phyloP scores from a whole-genome alignment of 2,113 vertebrate genomes.

The Serinus canaria region DNA sequence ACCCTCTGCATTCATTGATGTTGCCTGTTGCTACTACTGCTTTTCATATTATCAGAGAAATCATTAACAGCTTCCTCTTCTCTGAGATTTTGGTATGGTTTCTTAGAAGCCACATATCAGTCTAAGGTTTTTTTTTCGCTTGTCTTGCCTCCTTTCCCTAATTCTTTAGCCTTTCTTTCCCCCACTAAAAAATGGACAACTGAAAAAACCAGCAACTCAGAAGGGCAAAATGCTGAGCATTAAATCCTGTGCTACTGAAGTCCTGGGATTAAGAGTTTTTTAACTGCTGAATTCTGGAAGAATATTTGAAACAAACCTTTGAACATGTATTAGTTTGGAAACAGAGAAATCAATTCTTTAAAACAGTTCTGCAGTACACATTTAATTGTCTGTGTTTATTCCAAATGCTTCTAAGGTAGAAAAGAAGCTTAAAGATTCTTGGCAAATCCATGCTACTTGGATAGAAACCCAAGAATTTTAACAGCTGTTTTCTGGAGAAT shows the following conservation, averaged over 20 bases:
- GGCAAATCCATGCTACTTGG: background rate
- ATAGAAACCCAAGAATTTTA: background rate
- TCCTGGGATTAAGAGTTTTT: background rate
- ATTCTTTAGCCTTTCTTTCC: background rate
- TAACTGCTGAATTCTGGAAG: background rate
- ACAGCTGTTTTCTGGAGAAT: background rate
- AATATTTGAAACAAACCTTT: background rate
- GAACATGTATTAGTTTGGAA: background rate
- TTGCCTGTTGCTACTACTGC: background rate
- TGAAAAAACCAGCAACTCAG: background rate
- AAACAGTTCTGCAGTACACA: background rate
- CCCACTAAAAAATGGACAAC: background rate
- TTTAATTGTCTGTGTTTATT: background rate
- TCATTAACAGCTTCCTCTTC: background rate
- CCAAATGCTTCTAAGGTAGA: background rate
- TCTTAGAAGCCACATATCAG: background rate
- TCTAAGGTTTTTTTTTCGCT: background rate
- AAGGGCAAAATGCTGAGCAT: background rate
- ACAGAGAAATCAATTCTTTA: background rate
- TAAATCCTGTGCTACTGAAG: background rate
- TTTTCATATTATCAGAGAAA: background rate
- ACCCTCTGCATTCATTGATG: background rate
- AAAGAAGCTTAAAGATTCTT: background rate
- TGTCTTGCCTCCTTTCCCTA: background rate
- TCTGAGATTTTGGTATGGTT: background rate